phyloP scores from a whole-genome alignment of 2,113 vertebrate species.

The Tychaedon coryphoeus region DNA sequence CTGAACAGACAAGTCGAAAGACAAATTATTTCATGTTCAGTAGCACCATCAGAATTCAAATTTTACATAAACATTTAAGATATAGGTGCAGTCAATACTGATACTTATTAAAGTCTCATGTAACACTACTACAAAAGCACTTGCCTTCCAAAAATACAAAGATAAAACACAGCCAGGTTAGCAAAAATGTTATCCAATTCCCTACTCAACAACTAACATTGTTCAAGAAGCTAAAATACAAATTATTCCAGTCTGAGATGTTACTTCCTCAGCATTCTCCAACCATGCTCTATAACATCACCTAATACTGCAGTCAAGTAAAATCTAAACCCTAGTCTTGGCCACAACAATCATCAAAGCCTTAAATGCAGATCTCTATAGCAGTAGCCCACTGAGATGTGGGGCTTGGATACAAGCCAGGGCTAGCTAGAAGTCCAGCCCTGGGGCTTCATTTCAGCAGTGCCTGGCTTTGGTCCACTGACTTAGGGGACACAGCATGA shows the following conservation, averaged over 20 bases:
- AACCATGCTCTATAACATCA: neutral
- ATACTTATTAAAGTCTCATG: neutral
- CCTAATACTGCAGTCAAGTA: neutral
- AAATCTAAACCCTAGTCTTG: neutral
- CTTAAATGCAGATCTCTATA: neutral
- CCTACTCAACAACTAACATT: neutral
- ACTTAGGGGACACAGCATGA: accelerated
- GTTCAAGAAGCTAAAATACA: neutral
- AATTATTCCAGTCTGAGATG: neutral
- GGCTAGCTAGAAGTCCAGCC: neutral
- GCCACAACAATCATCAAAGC: neutral
- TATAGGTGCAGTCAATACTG: neutral
- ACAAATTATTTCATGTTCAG: neutral
- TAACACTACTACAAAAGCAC: neutral
- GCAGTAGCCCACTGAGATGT: neutral
- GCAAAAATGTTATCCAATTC: neutral
- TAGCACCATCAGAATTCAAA: neutral
- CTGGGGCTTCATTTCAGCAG: neutral
- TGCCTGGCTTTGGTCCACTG: neutral
- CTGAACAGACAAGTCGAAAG: neutral
- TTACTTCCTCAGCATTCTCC: neutral
- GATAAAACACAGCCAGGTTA: neutral
- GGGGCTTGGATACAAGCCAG: neutral
- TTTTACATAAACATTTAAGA: neutral
- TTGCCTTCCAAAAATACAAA: neutral